A percentile compares a stretch with the other conserved stretches of the same genome.
Evolutionary conservation across 2,888 invertebrate genomes (phyloP).

Genomic region (Mimumesa dahlbomi): DNA sequence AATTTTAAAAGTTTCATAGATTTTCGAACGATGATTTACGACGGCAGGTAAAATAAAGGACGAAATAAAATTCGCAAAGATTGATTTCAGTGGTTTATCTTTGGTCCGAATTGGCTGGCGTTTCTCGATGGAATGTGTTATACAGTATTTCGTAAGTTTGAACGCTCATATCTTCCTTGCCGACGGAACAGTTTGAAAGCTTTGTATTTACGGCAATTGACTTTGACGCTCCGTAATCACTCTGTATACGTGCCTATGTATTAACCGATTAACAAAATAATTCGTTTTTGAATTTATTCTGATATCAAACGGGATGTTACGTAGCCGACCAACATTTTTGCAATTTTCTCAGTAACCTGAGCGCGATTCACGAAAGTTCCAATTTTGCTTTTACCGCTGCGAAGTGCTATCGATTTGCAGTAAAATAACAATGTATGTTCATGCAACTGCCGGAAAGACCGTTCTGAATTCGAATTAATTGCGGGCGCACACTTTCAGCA

Average conservation of each 20-base stretch:
- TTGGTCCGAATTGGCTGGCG: neutral
- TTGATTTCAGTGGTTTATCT: neutral
- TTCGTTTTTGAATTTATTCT: too few species aligned
- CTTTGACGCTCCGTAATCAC: neutral
- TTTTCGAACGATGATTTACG: too few species aligned
- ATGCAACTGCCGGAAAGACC: conserved; percentile 5
- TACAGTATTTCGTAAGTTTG: neutral
- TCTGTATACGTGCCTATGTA: too few species aligned
- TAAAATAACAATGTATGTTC: conserved; percentile 6
- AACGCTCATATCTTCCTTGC: neutral
- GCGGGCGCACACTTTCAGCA: neutral
- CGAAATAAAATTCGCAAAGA: too few species aligned
- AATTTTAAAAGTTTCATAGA: too few species aligned
- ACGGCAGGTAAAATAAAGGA: too few species aligned
- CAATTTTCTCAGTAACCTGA: too few species aligned
- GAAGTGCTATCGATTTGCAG: neutral
- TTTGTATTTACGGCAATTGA: neutral
- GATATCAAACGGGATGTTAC: too few species aligned
- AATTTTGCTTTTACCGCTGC: neutral
- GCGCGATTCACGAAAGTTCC: neutral
- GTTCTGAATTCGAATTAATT: conserved; percentile 36
- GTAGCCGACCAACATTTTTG: too few species aligned
- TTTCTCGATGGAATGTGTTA: neutral
- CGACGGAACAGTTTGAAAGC: neutral
- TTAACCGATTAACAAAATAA: too few species aligned